Percentiles rank a stretch among this genome's conserved stretches.
Conservation (phyloP, 1,140 invertebrate species). For the Pseudomyrmex sp. region DNA sequence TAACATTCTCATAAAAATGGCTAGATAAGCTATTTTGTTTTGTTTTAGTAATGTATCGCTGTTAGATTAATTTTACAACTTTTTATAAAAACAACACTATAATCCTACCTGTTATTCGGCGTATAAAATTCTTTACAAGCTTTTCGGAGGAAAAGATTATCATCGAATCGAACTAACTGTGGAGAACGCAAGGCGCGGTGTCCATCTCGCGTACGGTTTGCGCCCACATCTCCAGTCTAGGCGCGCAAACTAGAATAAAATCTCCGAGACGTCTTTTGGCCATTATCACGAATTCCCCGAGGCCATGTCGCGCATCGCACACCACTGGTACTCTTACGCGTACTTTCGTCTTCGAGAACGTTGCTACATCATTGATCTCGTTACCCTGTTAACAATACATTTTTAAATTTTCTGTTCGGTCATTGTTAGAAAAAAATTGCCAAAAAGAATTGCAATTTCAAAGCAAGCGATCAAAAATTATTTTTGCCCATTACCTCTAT, state of each 20-base stretch:
- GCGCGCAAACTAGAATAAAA: conserved; percentile 90
- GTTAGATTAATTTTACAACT: neutral
- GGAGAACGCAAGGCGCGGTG: conserved; percentile 89
- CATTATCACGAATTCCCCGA: conserved; percentile 93
- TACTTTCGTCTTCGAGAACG: conserved; percentile 70
- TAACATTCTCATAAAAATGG: neutral
- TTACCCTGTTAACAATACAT: conserved; percentile 76
- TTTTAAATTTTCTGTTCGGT: conserved; percentile 4
- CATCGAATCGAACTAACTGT: conserved; percentile 78
- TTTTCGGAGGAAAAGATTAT: conserved; percentile 8
- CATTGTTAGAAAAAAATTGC: too few relatives aligned
- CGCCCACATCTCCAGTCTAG: conserved; percentile 89
- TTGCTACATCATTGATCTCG: conserved; percentile 60
- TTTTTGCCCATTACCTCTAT: conserved; percentile 75
- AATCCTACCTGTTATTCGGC: neutral
- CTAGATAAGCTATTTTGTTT: conserved; percentile 7
- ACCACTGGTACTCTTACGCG: conserved; percentile 87
- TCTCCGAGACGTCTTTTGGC: conserved; percentile 90
- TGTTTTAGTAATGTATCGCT: neutral
- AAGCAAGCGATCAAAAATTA: neutral
- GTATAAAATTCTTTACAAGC: conserved; percentile 66
- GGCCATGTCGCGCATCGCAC: conserved; percentile 90
- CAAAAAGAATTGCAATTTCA: too few relatives aligned
- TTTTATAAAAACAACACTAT: neutral
- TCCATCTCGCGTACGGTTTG: conserved; percentile 87